Conservation (phyloP, 2,888 invertebrate genomes). For the Apodemia mormo region DNA sequence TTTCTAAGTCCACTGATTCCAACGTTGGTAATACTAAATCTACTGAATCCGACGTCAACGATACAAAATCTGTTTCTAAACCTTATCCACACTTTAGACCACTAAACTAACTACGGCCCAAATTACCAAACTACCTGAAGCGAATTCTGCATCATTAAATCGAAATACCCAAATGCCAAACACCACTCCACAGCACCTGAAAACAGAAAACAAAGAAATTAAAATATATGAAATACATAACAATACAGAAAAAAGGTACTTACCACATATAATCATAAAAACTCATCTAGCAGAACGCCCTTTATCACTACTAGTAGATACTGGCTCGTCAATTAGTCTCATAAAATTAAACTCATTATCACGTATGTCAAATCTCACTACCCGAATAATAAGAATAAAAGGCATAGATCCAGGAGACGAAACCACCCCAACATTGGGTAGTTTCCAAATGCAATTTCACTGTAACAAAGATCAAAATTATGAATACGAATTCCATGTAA, state of each 20-base stretch:
- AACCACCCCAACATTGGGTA: slow-evolving; percentile 20
- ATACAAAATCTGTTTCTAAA: neutral
- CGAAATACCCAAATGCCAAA: neutral
- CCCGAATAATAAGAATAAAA: slow-evolving; percentile 10
- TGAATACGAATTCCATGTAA: slow-evolving; percentile 7
- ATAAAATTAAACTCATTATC: neutral
- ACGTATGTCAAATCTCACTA: neutral
- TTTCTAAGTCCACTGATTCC: neutral
- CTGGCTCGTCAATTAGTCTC: neutral
- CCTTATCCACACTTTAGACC: too few species aligned
- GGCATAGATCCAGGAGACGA: slow-evolving; percentile 21
- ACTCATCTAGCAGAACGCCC: neutral
- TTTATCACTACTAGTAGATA: slow-evolving; percentile 2
- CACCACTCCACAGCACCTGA: neutral
- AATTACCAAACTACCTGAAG: neutral
- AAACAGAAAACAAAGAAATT: neutral
- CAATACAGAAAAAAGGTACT: neutral
- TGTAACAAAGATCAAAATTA: neutral
- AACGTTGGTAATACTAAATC: neutral
- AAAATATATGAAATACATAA: slow-evolving; percentile 8
- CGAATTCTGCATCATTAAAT: neutral
- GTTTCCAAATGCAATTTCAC: slow-evolving; percentile 8
- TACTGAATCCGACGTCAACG: neutral
- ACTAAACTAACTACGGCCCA: too few species aligned
- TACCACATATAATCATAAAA: slow-evolving; percentile 4